Evolutionary conservation across 2,113 vertebrate genomes (phyloP), one percentile per base, ranked within the genome.

Genomic region (Boulengeromyrus knoepffleri): DNA sequence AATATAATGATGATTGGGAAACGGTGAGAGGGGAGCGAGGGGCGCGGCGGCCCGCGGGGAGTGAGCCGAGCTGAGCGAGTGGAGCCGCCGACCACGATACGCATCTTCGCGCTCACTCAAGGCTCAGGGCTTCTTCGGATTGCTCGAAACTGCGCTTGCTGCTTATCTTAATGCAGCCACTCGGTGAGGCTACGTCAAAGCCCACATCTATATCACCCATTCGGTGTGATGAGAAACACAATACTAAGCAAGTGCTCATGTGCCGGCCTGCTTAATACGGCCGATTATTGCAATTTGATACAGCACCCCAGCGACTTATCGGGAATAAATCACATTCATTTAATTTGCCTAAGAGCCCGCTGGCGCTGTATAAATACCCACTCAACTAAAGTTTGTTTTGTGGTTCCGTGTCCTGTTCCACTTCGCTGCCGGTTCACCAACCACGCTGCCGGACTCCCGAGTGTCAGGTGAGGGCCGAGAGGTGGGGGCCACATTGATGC

Each of bases 1-100:
- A 89, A 89, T 89, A 89, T 89, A 89, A 89, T 80, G 88, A 89
- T 49, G 62, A 89, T 80, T 77, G 70, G 88, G 88, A 85, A 83
- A 56, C 31, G 9, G 49, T 15, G 27, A n/a, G 13, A 66, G 56
- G 13, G 3, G 27, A 31, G 88, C 17, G 45, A 89, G 58, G 62
- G 46, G 17, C 49, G 39, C 24, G 24, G 24, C 19, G 6, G 50
- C 83, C 89, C 83, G 21, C 15, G n/a, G 89, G 89, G 83, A 39
- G 58, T 12, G 9, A 66, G 58, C 24, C 9, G 8, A 12, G 58
- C 58, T n/a, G 24, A 66, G n/a, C 9, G 8, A 66, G 62, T 0
- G 24, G 62, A 27, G 62, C n/a, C 3, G 62, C 24, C n/a, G n/a
- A 10, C 27, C 62, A 10, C n/a, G 62, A 70, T 70, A 70, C 62